phyloP scores from a whole-genome alignment of 1,140 invertebrate genomes.

The Nasonia vitripennis region DNA sequence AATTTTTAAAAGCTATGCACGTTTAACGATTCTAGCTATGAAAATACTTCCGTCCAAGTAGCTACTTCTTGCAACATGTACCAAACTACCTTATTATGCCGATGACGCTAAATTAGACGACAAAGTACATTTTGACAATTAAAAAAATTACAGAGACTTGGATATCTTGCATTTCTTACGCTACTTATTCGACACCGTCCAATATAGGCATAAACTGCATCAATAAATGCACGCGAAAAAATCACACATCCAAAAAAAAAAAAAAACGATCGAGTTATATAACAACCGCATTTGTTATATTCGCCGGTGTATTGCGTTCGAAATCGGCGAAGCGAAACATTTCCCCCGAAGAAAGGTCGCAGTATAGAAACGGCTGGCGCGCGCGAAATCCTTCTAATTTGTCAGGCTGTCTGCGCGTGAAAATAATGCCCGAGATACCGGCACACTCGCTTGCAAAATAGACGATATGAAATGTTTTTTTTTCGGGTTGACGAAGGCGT shows the following conservation, averaged over 20 bases:
- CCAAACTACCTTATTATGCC: no score
- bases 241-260: neutral
- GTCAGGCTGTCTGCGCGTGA: neutral
- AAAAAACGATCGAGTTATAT: neutral
- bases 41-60: no score
- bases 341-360: neutral
- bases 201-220: no score
- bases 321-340: neutral
- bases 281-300: neutral
- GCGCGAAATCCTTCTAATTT: neutral
- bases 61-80: no score
- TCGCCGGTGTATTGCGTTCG: neutral
- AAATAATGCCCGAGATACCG: neutral
- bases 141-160: no score
- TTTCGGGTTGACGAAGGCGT: neutral
- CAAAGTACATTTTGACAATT: no score
- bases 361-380: neutral
- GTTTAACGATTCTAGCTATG: no score
- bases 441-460: neutral
- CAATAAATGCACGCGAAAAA: no score
- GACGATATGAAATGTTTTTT: neutral
- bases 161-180: no score
- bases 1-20: no score
- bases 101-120: no score
- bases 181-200: no score